Conservation (phyloP, 2,888 invertebrate species). For the Eilema caniola region DNA sequence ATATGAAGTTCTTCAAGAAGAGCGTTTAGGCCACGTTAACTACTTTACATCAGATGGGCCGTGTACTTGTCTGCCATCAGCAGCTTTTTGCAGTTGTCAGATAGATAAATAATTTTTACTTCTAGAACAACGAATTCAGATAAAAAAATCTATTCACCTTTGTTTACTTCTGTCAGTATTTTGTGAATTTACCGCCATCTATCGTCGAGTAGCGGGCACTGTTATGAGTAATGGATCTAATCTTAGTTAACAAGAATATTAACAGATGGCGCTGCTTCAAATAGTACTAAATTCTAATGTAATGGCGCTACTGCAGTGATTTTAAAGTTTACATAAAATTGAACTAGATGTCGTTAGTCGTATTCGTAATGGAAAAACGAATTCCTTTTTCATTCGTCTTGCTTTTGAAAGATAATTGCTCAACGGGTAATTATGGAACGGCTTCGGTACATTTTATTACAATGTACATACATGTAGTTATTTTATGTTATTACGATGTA, state of each 20-base stretch:
- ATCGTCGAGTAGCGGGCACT: slow-evolving; percentile 31
- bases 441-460: neutral
- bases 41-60: no score
- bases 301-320: neutral
- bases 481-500: neutral
- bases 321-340: neutral
- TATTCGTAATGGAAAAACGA: neutral
- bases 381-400: neutral
- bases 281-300: neutral
- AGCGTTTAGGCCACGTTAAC: no score
- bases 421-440: neutral
- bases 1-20: no score
- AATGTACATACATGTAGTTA: neutral
- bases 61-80: no score
- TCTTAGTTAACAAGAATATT: neutral
- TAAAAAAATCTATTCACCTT: neutral
- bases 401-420: neutral
- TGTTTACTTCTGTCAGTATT: neutral
- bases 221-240: neutral
- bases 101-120: neutral
- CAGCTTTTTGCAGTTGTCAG: no score
- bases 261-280: slow-evolving; percentile 30
- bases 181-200: slow-evolving; percentile 30
- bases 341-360: slow-evolving; percentile 15
- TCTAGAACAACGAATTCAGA: neutral